These are phyloP conservation scores for Pseudomyrmex cubaensis DNA, from an alignment of 1,140 invertebrate genomes.

Conservation along the genomic window DNA sequence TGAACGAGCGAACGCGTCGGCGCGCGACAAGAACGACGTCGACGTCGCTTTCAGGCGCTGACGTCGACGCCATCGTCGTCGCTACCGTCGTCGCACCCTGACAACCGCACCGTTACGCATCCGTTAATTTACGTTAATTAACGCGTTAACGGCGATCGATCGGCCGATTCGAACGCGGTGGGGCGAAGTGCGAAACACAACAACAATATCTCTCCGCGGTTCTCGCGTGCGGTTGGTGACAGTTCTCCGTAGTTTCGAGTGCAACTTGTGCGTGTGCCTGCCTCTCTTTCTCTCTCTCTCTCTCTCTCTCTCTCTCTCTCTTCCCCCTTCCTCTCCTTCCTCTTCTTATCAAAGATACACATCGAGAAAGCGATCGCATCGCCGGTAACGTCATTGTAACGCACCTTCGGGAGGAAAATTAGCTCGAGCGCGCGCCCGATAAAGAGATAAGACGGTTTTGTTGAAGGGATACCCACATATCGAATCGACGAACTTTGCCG, in stretches of 20 bases:
- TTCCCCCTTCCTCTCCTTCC: too few relatives aligned
- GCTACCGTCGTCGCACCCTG: constrained; percentile 83
- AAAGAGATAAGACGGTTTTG: too few relatives aligned
- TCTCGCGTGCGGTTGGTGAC: neutral
- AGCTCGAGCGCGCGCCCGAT: too few relatives aligned
- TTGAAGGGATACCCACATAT: too few relatives aligned
- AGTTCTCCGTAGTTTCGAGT: neutral
- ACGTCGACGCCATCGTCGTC: constrained; percentile 73
- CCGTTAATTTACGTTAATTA: neutral
- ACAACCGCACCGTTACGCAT: constrained; percentile 80
- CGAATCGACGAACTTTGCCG: too few relatives aligned
- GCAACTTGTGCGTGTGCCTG: too few relatives aligned
- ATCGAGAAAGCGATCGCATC: too few relatives aligned
- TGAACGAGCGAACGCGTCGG: constrained; percentile 83
- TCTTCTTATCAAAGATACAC: too few relatives aligned
- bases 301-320: too few relatives aligned
- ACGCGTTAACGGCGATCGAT: neutral
- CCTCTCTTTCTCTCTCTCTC: too few relatives aligned
- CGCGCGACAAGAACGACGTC: constrained; percentile 83
- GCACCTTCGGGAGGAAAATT: too few relatives aligned
- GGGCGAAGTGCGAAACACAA: constrained; percentile 14
- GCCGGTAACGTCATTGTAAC: too few relatives aligned
- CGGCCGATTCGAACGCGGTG: neutral
- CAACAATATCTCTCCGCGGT: neutral
- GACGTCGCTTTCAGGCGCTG: constrained; percentile 72